Evolutionary conservation across 2,888 invertebrate genomes (phyloP).

Genomic region (Neelides folsomi): DNA sequence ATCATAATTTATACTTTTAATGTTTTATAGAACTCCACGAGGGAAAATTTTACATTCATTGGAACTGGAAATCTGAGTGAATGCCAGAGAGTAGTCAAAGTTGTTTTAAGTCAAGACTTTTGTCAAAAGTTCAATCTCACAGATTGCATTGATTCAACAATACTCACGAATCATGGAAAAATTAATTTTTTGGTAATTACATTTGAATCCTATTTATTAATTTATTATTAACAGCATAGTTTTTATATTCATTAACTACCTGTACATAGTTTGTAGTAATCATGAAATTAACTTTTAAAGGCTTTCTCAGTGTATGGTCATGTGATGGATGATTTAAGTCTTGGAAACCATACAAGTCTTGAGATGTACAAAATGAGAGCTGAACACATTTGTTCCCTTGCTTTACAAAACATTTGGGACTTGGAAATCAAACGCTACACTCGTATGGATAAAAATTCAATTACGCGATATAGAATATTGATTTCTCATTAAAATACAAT

Average conservation of each 20-base stretch:
- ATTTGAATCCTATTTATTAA: too few species aligned
- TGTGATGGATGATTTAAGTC: constrained; percentile 37
- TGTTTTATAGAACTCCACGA: too few species aligned
- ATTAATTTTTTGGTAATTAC: constrained; percentile 35
- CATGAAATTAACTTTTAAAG: constrained; percentile 36
- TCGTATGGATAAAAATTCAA: background rate
- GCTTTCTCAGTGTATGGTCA: constrained; percentile 41
- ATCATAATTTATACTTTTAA: too few species aligned
- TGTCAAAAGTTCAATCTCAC: constrained; percentile 23
- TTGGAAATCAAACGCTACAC: constrained; percentile 1
- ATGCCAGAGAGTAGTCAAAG: constrained; percentile 19
- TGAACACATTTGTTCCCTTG: constrained; percentile 33
- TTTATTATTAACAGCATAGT: too few species aligned
- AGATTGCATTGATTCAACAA: constrained; percentile 29
- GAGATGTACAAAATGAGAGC: constrained; percentile 12
- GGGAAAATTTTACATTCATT: constrained; percentile 14
- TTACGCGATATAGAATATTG: background rate
- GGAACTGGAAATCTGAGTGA: constrained; percentile 28
- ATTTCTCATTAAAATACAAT: background rate
- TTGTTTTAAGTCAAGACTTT: constrained; percentile 19
- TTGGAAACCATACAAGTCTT: constrained; percentile 12
- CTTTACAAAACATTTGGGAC: constrained; percentile 19
- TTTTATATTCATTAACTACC: too few species aligned
- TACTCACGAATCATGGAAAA: constrained; percentile 10
- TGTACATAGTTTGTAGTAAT: too few species aligned